Conservation (phyloP, 2,888 invertebrate genomes). For the Ophion obscuratus region DNA sequence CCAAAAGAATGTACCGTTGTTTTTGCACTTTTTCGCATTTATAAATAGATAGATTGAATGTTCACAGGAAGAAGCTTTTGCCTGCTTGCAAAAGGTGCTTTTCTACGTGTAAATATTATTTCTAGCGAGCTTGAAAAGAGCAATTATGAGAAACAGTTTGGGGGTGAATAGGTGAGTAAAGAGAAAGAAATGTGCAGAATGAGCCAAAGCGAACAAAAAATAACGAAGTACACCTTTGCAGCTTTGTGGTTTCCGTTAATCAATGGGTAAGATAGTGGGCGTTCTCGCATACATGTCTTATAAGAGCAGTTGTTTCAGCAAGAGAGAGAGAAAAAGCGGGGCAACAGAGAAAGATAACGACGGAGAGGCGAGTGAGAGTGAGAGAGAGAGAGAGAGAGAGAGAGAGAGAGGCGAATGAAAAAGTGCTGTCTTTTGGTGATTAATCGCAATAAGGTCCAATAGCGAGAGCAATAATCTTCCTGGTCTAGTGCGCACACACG, state of each 20-base stretch:
- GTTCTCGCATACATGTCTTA: conserved; percentile 21
- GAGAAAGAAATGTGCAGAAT: conserved; percentile 16
- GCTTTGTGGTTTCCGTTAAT: conserved; percentile 60
- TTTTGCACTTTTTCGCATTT: neutral
- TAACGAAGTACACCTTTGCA: conserved; percentile 70
- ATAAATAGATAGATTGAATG: neutral
- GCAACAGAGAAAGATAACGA: conserved; percentile 14
- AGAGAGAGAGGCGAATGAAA: conserved; percentile 41
- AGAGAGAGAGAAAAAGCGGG: neutral
- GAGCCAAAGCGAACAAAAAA: conserved; percentile 2
- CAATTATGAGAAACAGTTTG: conserved; percentile 9
- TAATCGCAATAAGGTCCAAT: conserved; percentile 28
- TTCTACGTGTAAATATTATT: conserved; percentile 18
- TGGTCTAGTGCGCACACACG: conserved; percentile 43
- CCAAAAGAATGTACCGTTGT: too few species aligned
- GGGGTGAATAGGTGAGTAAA: conserved; percentile 49
- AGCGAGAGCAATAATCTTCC: conserved; percentile 27
- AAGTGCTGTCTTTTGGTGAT: conserved; percentile 21
- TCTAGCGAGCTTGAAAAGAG: neutral
- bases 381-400: conserved; percentile 17
- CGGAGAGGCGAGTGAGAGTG: conserved; percentile 18
- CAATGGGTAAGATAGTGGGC: conserved; percentile 35
- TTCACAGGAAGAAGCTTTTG: conserved; percentile 15
- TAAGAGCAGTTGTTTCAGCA: conserved; percentile 28
- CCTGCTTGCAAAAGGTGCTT: conserved; percentile 10